A percentile compares a stretch with the other conserved stretches of the same genome.
Evolutionary conservation across 2,797 vertebrate genomes (phyloP).

Genomic region (Lepus townsendii): DNA sequence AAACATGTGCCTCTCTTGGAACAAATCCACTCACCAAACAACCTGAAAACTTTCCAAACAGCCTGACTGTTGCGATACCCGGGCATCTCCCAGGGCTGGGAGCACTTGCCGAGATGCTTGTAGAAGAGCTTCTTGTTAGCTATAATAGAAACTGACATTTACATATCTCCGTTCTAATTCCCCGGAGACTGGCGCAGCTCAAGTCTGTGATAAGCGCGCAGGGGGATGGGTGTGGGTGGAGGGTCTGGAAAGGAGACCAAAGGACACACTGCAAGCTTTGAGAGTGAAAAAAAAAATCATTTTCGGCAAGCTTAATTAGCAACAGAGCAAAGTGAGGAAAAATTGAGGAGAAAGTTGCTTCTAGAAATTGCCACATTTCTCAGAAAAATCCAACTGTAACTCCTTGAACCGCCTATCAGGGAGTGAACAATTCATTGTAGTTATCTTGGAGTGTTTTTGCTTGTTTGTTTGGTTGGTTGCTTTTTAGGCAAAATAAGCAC

Average conservation of each 20-base stretch:
- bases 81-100: slow-evolving; percentile 21
- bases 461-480: neutral
- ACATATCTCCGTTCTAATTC: slow-evolving; percentile 54
- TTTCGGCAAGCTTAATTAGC: neutral
- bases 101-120: neutral
- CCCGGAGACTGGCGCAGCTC: slow-evolving; percentile 17
- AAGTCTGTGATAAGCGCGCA: neutral
- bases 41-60: slow-evolving; percentile 75
- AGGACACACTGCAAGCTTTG: neutral
- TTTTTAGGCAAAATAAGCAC: slow-evolving; percentile 24
- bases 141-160: slow-evolving; percentile 53
- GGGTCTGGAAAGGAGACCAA: neutral
- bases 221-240: neutral
- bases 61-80: neutral
- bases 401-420: neutral
- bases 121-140: slow-evolving; percentile 11
- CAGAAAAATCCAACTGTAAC: slow-evolving; percentile 11
- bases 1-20: slow-evolving; percentile 78
- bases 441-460: neutral
- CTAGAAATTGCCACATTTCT: slow-evolving; percentile 2
- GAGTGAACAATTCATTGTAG: neutral
- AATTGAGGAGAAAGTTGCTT: neutral
- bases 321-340: neutral
- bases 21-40: slow-evolving; percentile 77
- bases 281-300: neutral